A percentile compares a stretch with the other conserved stretches of the same genome.
phyloP scores from a whole-genome alignment of 1,140 invertebrate species.

The Halyomorpha halys region DNA sequence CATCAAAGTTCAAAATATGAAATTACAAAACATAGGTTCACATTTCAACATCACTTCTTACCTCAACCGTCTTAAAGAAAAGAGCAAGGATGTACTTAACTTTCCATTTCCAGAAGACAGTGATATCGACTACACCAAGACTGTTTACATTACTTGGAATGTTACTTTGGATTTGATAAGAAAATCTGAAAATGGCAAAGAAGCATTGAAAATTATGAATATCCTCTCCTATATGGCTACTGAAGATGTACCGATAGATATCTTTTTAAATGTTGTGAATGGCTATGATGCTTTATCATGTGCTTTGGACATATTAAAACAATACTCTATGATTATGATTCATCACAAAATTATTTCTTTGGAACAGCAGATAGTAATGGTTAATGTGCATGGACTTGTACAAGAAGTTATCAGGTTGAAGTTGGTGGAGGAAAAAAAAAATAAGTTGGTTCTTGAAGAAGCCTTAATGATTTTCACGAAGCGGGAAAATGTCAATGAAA shows the following conservation, averaged over 20 bases:
- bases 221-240: not conserved
- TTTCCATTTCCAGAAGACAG: not conserved
- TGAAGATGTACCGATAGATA: not conserved
- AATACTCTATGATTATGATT: not conserved
- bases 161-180: conserved; percentile 2
- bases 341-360: not conserved
- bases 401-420: not conserved
- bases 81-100: not conserved
- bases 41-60: not conserved
- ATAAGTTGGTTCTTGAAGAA: too few species aligned
- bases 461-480: too few species aligned
- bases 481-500: too few species aligned
- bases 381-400: not conserved
- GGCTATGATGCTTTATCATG: not conserved
- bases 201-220: not conserved
- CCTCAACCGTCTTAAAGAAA: not conserved
- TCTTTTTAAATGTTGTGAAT: not conserved
- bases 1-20: not conserved
- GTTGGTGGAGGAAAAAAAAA: not conserved
- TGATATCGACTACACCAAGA: not conserved
- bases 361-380: not conserved
- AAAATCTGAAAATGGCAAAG: not conserved
- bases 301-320: too few species aligned
- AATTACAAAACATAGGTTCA: not conserved
- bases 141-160: not conserved